These are phyloP conservation scores for Charina bottae DNA, from an alignment of 2,113 vertebrate species.

Conservation along the genomic window DNA sequence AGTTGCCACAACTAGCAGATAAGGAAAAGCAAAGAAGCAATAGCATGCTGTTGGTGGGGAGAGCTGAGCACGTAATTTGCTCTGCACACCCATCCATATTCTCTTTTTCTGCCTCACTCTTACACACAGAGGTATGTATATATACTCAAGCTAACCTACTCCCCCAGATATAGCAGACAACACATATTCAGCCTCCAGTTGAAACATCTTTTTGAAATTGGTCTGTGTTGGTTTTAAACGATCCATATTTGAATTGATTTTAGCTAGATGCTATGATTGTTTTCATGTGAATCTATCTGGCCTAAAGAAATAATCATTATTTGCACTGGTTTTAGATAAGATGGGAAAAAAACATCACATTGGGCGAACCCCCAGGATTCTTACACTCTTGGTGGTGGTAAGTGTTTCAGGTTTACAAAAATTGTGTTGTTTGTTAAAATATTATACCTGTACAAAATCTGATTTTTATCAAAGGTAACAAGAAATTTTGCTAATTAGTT, in stretches of 20 bases:
- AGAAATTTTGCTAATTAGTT: not conserved
- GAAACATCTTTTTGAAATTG: not conserved
- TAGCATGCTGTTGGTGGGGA: not conserved
- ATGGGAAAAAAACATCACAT: conserved; percentile 99
- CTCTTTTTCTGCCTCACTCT: not conserved
- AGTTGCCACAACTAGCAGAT: not conserved
- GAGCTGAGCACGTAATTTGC: not conserved
- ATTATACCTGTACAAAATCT: not conserved
- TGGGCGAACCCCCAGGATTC: conserved; percentile 98
- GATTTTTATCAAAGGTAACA: not conserved
- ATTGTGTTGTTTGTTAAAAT: not conserved
- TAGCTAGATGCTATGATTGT: not conserved
- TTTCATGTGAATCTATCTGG: not conserved
- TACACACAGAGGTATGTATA: not conserved
- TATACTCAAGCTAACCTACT: not conserved
- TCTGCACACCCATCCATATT: not conserved
- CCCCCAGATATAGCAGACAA: not conserved
- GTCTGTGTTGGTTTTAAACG: not conserved
- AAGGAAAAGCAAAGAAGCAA: not conserved
- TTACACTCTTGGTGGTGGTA: conserved; percentile 99
- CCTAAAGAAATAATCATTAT: not conserved
- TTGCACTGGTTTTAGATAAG: conserved; percentile 87
- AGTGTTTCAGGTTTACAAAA: conserved; percentile 64
- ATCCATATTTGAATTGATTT: not conserved
- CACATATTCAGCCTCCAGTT: not conserved